A percentile compares a stretch with the other conserved stretches of the same genome.
These are phyloP conservation scores for Andrena camellia DNA, from an alignment of 2,888 invertebrate species.

Conservation along the genomic window DNA sequence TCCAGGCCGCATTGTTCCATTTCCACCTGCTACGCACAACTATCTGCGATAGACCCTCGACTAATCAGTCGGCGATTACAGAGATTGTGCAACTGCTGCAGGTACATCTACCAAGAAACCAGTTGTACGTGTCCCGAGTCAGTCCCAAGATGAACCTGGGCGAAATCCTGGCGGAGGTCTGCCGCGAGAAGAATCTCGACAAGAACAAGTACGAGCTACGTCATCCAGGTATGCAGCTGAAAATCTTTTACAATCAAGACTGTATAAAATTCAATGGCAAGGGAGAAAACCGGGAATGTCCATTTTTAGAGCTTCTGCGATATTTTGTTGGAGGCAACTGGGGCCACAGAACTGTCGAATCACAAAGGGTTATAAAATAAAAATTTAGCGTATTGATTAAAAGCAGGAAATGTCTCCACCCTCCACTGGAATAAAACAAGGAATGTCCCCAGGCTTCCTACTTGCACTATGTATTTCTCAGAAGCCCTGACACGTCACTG, in stretches of 20 bases:
- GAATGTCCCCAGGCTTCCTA: too few species aligned
- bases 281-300: too few species aligned
- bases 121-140: slow-evolving; percentile 91
- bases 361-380: too few species aligned
- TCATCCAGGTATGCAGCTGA: slow-evolving; percentile 88
- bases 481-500: too few species aligned
- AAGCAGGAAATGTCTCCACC: too few species aligned
- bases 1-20: slow-evolving; percentile 1
- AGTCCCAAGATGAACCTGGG: slow-evolving; percentile 89
- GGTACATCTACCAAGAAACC: slow-evolving; percentile 92
- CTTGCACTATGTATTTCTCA: too few species aligned
- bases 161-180: slow-evolving; percentile 90
- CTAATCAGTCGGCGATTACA: slow-evolving; percentile 24
- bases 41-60: background rate
- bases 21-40: slow-evolving; percentile 10
- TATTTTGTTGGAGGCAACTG: too few species aligned
- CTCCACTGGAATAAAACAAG: too few species aligned
- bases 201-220: slow-evolving; percentile 91
- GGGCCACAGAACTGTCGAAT: too few species aligned
- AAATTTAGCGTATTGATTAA: too few species aligned
- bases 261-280: background rate
- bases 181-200: slow-evolving; percentile 92
- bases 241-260: background rate
- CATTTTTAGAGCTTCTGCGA: too few species aligned
- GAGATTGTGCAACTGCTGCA: slow-evolving; percentile 69